phyloP scores from a whole-genome alignment of 2,797 vertebrate genomes.

The Ateles fusciceps region DNA sequence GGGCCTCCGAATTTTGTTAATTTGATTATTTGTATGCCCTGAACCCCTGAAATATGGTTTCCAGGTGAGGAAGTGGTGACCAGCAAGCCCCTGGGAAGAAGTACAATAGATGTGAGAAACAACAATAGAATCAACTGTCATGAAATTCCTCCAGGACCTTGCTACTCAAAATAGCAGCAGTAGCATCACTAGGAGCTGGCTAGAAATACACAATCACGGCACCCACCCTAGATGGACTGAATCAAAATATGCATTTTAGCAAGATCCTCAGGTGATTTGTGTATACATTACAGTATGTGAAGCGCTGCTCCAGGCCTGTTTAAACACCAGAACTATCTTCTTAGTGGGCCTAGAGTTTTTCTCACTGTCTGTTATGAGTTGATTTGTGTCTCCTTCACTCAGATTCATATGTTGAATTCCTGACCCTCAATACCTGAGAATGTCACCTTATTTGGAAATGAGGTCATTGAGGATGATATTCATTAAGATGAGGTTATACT shows the following conservation, averaged over 20 bases:
- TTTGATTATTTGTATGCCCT: background rate
- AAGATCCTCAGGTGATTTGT: background rate
- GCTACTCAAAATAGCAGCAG: background rate
- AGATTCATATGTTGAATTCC: background rate
- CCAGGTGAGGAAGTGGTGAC: background rate
- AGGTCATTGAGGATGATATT: background rate
- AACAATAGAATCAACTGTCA: background rate
- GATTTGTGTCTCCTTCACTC: background rate
- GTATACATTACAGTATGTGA: fast-evolving
- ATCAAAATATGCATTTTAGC: background rate
- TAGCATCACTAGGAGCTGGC: background rate
- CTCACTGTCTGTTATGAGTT: background rate
- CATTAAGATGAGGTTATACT: background rate
- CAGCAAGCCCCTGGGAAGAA: background rate
- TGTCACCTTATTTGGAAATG: background rate
- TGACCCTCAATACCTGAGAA: background rate
- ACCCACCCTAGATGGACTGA: background rate
- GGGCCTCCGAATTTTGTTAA: background rate
- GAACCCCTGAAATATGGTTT: background rate
- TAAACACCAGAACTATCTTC: background rate
- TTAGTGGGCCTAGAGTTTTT: background rate
- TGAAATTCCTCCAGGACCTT: background rate
- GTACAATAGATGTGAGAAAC: fast-evolving
- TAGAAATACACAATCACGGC: background rate
- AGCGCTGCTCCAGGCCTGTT: background rate